Evolutionary conservation across 92 coral and sea anemone species (phyloP), one percentile per base, ranked within the genome.

Genomic region (Zoanthus solanderi): DNA sequence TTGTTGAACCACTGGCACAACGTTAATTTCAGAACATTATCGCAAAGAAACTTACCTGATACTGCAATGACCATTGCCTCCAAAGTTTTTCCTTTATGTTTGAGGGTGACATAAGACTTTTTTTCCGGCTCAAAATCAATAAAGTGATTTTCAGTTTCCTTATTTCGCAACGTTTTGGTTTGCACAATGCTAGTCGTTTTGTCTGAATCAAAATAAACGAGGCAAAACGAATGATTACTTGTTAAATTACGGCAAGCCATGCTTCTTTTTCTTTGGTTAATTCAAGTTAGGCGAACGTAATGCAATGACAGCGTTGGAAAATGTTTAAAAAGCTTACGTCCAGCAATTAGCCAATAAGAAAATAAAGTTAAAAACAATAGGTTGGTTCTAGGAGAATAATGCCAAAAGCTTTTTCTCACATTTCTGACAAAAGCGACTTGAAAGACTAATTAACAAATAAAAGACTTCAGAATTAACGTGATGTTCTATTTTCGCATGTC

Each of bases 31-130:
- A 78, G 42, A 78, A 17, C 78, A 72, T 12, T 14, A 0, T 29
- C 80, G 48, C 80, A 76, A 76, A 29, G 58, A 34, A 34, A 60
- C 85, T 79, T 79, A 79, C 85, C 74, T 30, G 61, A 45, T 61
- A 47, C 44, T 60, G 85, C 85, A n/a, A 79, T 79, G 47, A 79
- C 72, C 72, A 58, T 79, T 54, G 73, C 85, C 47, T 57, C 85
- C 44, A 56, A 34, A n/a, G 47, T 18, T 61, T 47, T 79, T 16
- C 85, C 85, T 9, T 50, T 29, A 29, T 37, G 69, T 79, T n/a
- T 79, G 47, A 79, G 71, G n/a, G 72, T 42, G 47, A 79, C 85
- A 54, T 48, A 29, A 37, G 42, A 0, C 47, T 17, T 28, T 37
- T 34, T 76, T 34, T 31, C 30, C 16, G 81, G 81, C 58, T 9